Evolutionary conservation across 2,113 vertebrate genomes (phyloP), one percentile per base, ranked within the genome.

Genomic region (Tupaia tana): DNA sequence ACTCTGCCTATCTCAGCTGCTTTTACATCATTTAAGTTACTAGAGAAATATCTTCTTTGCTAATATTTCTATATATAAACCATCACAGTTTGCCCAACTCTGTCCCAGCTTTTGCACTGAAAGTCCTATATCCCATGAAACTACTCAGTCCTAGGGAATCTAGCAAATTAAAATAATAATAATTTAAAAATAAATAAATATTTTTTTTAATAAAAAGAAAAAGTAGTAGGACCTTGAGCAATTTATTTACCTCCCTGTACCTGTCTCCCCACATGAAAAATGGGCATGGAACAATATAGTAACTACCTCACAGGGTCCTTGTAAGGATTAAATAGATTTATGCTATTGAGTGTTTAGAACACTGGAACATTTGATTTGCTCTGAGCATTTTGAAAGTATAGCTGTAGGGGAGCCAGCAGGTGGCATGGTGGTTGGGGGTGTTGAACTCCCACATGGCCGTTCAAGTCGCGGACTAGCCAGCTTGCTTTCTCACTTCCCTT

Each of bases 251-350:
- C 66, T 91, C 70, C 87, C 75, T 74, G 14, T 18, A 69, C 9
- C 19, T 83, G 8, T 91, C 93, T 86, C 18, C 64, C 90, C 34
- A 74, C n/a, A 52, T 74, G 82, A 86, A 86, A 91, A 91, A 66
- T 67, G 29, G 5, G 54, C 6, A 52, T 74, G 74, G 84, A 19
- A 11, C 18, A 74, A 14, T 63, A 11, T 58, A 29, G 27, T 86
- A 63, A 58, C 54, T 73, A 64, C 79, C 25, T 61, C 29, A 69
- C 31, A 79, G 19, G n/a, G 24, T 86, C 34, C 34, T 52, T 75
- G 8, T 66, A 54, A 91, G 9, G 31, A 92, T 27, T 79, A 77
- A 78, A 79, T 80, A 27, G 71, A 61, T 56, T 88, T 71, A 43
- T 31, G n/a, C 58, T 63, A 54, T 11, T 86, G 24, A 81, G 54